These are phyloP conservation scores for Bombycilla garrulus DNA, from an alignment of 2,113 vertebrate genomes.

Conservation along the genomic window DNA sequence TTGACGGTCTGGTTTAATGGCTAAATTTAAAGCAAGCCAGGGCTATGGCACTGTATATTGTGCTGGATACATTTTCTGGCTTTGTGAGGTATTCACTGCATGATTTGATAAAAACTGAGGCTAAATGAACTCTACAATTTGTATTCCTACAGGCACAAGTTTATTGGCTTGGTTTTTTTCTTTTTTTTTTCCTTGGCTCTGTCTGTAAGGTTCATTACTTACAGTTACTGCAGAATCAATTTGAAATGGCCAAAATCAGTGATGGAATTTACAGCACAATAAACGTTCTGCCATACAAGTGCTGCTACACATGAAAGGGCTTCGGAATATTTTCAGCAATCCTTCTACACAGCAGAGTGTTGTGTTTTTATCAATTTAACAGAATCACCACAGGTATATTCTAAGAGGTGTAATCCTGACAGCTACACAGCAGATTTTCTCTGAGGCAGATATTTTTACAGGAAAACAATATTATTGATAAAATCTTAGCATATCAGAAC, in stretches of 20 bases:
- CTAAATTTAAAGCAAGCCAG: slow-evolving; percentile 28
- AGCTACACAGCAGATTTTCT: slow-evolving; percentile 69
- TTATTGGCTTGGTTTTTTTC: slow-evolving; percentile 31
- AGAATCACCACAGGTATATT: slow-evolving; percentile 71
- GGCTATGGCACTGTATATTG: not conserved
- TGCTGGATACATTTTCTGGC: slow-evolving; percentile 30
- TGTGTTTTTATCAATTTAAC: slow-evolving; percentile 72
- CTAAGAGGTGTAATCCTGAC: slow-evolving; percentile 72
- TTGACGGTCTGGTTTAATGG: not conserved
- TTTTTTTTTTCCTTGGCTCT: not conserved
- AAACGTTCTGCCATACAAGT: slow-evolving; percentile 63
- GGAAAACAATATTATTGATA: slow-evolving; percentile 77
- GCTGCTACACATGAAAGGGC: slow-evolving; percentile 69
- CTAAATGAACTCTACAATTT: slow-evolving; percentile 69
- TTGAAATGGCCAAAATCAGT: slow-evolving; percentile 77
- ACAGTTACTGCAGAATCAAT: slow-evolving; percentile 80
- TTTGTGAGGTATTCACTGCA: slow-evolving; percentile 51
- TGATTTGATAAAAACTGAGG: slow-evolving; percentile 69
- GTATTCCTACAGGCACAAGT: slow-evolving; percentile 64
- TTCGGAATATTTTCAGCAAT: slow-evolving; percentile 61
- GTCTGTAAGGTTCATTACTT: slow-evolving; percentile 77
- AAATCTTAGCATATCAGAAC: slow-evolving; percentile 72
- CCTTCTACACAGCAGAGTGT: slow-evolving; percentile 44
- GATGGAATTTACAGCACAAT: slow-evolving; percentile 78
- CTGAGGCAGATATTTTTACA: slow-evolving; percentile 65